Base-by-base conservation (phyloP, 1,140 invertebrate genomes). In the Ooceraea biroi region DNA sequence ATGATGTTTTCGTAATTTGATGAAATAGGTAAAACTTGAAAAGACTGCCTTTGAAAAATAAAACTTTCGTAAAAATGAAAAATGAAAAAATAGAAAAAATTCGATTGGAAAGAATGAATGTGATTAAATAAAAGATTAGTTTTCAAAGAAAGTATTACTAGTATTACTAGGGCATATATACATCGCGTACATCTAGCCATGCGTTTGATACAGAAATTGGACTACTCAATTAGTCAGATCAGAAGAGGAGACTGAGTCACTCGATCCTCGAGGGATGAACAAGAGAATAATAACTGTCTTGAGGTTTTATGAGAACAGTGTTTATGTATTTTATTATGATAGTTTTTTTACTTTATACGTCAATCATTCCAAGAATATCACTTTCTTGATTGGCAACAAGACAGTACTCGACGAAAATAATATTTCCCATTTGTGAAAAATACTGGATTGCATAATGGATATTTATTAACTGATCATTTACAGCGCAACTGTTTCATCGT, bases 151-250 rank as follows among this genome's bases (percentile, higher is more conserved):
- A n/a, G n/a, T n/a, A n/a, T n/a, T n/a, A n/a, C n/a, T n/a, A n/a
- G n/a, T 48, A 25, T 1, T 69, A 19, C 46, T 25, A 55, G 41
- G 84, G 74, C 71, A 41, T 11, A 12, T 12, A 69, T 12, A n/a
- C 36, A 58, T 52, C 19, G 44, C 65, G 60, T 85, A 61, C 17
- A 48, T 57, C 14, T 69, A 69, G n/a, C 25, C 36, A n/a, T 17
- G 52, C n/a, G 50, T 85, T 85, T 89, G 87, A 90, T 84, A 83
- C 80, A 85, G 83, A 91, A 92, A 91, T 92, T 92, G 90, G 78
- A 82, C 86, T 77, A 80, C 85, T 85, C 86, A 90, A 91, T 92
- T 91, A 89, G 82, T 72, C 68, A 85, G 84, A 41, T 61, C 19
- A 50, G 52, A 50, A 83, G 61, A 65, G 74, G n/a, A 82, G 84